Base-by-base conservation (phyloP, 2,888 invertebrate species). In the Ceramica pisi region DNA sequence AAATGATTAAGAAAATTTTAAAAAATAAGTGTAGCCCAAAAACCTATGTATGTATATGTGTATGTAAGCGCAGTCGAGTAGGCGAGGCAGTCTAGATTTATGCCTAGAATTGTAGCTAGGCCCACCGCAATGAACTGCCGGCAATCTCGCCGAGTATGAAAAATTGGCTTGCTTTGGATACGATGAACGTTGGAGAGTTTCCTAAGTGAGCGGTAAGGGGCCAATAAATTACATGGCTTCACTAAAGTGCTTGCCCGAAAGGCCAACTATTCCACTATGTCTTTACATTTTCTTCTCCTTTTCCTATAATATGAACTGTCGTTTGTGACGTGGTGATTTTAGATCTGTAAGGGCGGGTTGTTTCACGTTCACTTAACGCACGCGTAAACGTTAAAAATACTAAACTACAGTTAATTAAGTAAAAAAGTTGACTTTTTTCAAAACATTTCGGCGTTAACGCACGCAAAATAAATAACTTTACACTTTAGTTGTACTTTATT, bases 51-150 rank as follows among this genome's bases (percentile, higher is more conserved):
- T n/a, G n/a, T n/a, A n/a, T n/a, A n/a, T n/a, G n/a, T n/a, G 3
- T 10, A 60, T 63, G 23, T 82, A 82, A 80, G 73, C 63, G 59
- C 31, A 67, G 19, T 23, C 7, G 21, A 21, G 50, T 44, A 61
- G 48, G 65, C 70, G 67, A 75, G 67, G 67, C 50, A 57, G 62
- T 35, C 67, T 60, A 55, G 74, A 86, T 86, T 83, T 83, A 83
- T 86, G 60, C 61, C 74, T 80, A 71, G 63, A 75, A 71, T 82
- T 71, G 72, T 80, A 38, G 14, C 38, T 57, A 75, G 80, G 80
- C 82, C 60, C 55, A 46, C 78, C 75, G 71, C 84, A 79, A 62
- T 82, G 82, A 67, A 76, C 80, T 74, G 67, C 73, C 10, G 67
- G 74, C 78, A 69, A 74, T 78, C 68, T 71, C 69, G 55, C 66